A percentile compares a stretch with the other conserved stretches of the same genome.
Evolutionary conservation across 2,797 vertebrate species (phyloP).

Genomic region (Crypturellus tataupa): DNA sequence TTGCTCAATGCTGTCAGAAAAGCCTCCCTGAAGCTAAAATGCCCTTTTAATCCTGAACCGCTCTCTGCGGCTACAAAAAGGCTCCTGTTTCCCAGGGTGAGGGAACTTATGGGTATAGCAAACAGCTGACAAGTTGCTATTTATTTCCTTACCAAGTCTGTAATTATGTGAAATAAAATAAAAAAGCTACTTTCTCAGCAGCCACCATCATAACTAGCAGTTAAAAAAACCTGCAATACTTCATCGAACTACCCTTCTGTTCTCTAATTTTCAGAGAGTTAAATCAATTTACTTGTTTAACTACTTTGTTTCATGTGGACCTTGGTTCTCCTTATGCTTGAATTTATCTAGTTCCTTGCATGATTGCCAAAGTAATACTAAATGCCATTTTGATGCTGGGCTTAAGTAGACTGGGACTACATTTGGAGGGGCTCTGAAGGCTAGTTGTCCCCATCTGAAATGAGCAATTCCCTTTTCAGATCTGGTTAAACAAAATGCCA

Average conservation of each 20-base stretch:
- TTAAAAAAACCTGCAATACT: fast-evolving
- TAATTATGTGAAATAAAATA: too few species aligned
- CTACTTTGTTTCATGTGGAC: not conserved
- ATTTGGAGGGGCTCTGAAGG: not conserved
- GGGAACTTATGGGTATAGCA: not conserved
- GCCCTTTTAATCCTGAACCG: not conserved
- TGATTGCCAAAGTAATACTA: not conserved
- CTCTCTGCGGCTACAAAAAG: not conserved
- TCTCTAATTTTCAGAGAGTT: not conserved
- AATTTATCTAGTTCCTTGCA: not conserved
- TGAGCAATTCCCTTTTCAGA: not conserved
- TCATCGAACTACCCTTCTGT: not conserved
- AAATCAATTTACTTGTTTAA: not conserved
- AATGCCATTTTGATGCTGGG: not conserved
- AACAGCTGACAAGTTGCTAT: not conserved
- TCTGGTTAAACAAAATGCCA: not conserved
- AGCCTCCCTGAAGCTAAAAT: not conserved
- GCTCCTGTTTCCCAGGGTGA: not conserved
- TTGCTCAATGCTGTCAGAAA: not conserved
- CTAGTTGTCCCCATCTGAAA: not conserved
- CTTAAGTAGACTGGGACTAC: not conserved
- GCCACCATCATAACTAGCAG: not conserved
- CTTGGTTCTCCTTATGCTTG: not conserved
- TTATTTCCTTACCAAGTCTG: not conserved
- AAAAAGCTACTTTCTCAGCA: not conserved